These are phyloP conservation scores for Scatophagus argus DNA, from an alignment of 2,113 vertebrate genomes.

Conservation along the genomic window DNA sequence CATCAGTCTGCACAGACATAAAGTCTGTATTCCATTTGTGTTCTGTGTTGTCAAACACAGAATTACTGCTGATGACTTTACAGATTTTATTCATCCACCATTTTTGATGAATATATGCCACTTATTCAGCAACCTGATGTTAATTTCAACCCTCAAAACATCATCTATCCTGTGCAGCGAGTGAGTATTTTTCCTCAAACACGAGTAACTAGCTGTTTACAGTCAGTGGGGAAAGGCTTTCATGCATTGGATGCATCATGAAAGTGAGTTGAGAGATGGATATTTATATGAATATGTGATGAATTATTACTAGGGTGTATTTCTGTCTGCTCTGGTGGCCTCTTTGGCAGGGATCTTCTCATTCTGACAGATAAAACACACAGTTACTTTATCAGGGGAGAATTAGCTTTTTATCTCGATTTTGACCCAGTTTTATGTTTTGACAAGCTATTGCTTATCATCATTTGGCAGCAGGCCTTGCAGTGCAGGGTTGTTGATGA, in stretches of 20 bases:
- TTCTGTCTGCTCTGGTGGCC: conserved; percentile 68
- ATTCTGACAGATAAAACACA: conserved; percentile 62
- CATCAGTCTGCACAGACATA: neutral
- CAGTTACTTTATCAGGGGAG: conserved; percentile 31
- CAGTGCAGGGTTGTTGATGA: neutral
- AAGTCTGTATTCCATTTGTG: no score
- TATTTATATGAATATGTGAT: conserved; percentile 62
- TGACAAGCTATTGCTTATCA: conserved; percentile 7
- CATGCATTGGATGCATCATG: conserved; percentile 37
- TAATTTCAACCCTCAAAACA: neutral
- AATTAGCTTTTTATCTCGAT: conserved; percentile 18
- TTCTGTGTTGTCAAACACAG: neutral
- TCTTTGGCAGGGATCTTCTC: conserved; percentile 61
- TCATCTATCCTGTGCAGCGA: neutral
- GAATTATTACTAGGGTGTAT: conserved; percentile 71
- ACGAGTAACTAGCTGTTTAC: neutral
- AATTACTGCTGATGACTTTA: neutral
- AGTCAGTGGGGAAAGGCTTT: conserved; percentile 20
- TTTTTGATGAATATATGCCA: neutral
- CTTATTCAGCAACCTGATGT: neutral
- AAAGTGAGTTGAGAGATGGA: conserved; percentile 28
- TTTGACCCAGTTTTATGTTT: conserved; percentile 48
- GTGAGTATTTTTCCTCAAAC: conserved; percentile 16
- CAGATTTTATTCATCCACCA: neutral
- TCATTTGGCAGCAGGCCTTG: neutral